These are phyloP conservation scores for Lathamus discolor DNA, from an alignment of 2,113 vertebrate genomes.

Conservation along the genomic window DNA sequence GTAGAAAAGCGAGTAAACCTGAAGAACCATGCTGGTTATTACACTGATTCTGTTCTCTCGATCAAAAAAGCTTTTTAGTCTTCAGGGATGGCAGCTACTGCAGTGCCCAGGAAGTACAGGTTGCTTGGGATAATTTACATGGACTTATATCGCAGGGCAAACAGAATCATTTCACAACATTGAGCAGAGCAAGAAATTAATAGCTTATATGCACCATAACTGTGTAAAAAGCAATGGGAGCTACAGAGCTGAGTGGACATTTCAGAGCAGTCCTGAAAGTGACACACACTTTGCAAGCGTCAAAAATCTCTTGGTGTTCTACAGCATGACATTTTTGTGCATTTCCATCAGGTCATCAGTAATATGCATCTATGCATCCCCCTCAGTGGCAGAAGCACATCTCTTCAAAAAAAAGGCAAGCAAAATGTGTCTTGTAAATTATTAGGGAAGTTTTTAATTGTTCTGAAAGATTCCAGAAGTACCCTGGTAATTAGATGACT, in stretches of 20 bases:
- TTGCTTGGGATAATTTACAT: background rate
- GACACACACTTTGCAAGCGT: no score
- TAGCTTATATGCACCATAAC: background rate
- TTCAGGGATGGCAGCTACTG: background rate
- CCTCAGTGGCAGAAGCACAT: background rate
- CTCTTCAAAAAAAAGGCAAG: background rate
- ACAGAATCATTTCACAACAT: background rate
- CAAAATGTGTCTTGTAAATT: background rate
- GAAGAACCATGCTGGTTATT: background rate
- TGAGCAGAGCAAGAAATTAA: background rate
- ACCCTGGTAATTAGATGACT: background rate
- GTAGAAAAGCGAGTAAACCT: background rate
- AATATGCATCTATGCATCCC: accelerated
- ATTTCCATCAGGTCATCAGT: background rate
- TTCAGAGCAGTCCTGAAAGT: background rate
- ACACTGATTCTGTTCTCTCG: background rate
- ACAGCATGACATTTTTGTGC: accelerated
- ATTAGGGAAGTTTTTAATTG: background rate
- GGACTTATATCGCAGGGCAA: background rate
- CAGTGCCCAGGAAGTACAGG: background rate
- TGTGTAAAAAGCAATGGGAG: background rate
- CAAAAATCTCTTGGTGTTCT: background rate
- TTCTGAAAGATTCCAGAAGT: background rate
- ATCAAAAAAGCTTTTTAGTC: background rate
- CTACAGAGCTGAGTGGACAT: background rate